Percentiles rank a stretch among this genome's conserved stretches.
Conservation (phyloP, 1,140 invertebrate species). For the Nasonia vitripennis region DNA sequence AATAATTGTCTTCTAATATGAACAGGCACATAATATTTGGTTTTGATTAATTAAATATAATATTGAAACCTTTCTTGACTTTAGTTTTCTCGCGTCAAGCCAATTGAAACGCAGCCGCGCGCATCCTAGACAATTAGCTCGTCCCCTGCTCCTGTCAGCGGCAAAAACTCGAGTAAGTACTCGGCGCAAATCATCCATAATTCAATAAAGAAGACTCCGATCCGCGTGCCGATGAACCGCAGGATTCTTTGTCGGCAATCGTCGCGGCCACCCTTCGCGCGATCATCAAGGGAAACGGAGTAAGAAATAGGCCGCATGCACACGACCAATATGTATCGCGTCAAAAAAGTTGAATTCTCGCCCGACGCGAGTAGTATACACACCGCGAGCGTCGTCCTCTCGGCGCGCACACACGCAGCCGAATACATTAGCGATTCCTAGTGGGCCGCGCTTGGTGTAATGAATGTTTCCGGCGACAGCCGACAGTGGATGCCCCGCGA, state of each 20-base stretch:
- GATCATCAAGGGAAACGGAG: neutral
- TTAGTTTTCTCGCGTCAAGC: neutral
- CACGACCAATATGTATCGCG: too few species aligned
- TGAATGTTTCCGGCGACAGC: constrained; percentile 72
- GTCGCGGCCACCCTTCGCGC: neutral
- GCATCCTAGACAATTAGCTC: neutral
- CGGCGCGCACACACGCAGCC: constrained; percentile 39
- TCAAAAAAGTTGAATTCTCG: neutral
- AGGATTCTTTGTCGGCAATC: neutral
- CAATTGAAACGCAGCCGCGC: neutral
- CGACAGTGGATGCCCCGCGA: constrained; percentile 66
- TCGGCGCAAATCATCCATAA: neutral
- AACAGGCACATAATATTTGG: too few species aligned
- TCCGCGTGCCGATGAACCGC: too few species aligned
- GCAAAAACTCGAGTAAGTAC: neutral
- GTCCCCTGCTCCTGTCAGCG: neutral
- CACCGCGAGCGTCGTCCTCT: neutral
- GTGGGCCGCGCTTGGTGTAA: constrained; percentile 65
- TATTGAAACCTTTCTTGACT: neutral
- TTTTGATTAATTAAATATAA: too few species aligned
- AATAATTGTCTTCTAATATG: neutral
- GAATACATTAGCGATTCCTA: constrained; percentile 69
- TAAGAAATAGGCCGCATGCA: neutral
- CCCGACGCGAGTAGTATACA: neutral
- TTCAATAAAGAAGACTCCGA: neutral